Evolutionary conservation across 2,888 invertebrate species (phyloP).

Genomic region (Drosophila atripex): DNA sequence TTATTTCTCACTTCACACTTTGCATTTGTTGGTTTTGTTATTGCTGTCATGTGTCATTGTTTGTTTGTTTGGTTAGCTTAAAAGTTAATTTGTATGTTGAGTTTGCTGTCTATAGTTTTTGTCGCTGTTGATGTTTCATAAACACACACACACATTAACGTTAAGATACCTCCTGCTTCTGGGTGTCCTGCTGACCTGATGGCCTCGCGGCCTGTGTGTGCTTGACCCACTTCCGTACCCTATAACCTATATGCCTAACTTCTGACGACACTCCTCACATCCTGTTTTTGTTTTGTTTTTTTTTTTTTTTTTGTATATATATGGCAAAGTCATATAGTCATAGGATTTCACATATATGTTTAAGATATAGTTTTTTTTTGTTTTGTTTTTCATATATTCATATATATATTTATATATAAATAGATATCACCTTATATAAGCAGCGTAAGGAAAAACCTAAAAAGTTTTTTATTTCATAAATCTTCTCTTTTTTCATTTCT

Average conservation of each 20-base stretch:
- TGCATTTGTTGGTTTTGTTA: slow-evolving; percentile 23
- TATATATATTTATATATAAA: slow-evolving; percentile 54
- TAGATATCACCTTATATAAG: slow-evolving; percentile 77
- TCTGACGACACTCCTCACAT: slow-evolving; percentile 9
- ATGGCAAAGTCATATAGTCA: slow-evolving; percentile 76
- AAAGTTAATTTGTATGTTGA: slow-evolving; percentile 60
- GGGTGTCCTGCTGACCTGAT: slow-evolving; percentile 12
- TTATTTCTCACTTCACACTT: slow-evolving; percentile 22
- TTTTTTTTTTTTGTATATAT: slow-evolving; percentile 41
- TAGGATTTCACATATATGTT: slow-evolving; percentile 73
- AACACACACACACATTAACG: slow-evolving; percentile 14
- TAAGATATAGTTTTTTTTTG: slow-evolving; percentile 53
- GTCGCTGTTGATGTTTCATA: slow-evolving; percentile 12
- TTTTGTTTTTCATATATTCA: slow-evolving; percentile 34
- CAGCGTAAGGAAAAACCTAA: slow-evolving; percentile 76
- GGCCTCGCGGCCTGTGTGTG: slow-evolving; percentile 4
- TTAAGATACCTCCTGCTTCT: background rate
- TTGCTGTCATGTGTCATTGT: slow-evolving; percentile 25
- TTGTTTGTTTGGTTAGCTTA: slow-evolving; percentile 61
- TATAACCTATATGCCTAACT: slow-evolving; percentile 16
- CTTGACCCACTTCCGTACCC: slow-evolving; percentile 1
- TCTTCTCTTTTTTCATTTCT: background rate
- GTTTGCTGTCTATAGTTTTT: slow-evolving; percentile 30
- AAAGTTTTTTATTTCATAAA: slow-evolving; percentile 48
- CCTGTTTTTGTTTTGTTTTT: slow-evolving; percentile 5